These are phyloP conservation scores for Epinotia bilunana DNA, from an alignment of 2,888 invertebrate species.

Conservation along the genomic window DNA sequence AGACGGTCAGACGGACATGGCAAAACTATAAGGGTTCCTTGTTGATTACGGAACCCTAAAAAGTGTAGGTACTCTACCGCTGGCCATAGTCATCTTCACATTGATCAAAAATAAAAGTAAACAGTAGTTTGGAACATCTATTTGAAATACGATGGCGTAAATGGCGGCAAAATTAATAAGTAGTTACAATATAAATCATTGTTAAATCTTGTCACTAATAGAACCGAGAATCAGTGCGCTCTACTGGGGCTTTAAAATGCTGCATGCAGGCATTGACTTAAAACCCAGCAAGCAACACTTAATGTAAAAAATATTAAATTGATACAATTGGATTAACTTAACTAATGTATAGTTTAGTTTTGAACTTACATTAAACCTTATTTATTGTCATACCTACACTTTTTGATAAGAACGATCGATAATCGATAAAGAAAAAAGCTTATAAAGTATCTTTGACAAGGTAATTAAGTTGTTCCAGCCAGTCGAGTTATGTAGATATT, in stretches of 20 bases:
- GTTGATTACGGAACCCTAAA: too few species aligned
- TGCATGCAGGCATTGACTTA: slow-evolving; percentile 1
- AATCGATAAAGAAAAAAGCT: too few species aligned
- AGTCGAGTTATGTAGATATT: neutral
- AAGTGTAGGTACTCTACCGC: neutral
- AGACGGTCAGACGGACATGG: too few species aligned
- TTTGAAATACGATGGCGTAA: slow-evolving; percentile 18
- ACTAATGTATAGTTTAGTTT: too few species aligned
- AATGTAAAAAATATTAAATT: neutral
- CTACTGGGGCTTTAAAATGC: slow-evolving; percentile 55
- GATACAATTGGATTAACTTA: too few species aligned
- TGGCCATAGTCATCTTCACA: neutral
- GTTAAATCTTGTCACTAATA: slow-evolving; percentile 64
- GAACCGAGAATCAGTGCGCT: slow-evolving; percentile 64
- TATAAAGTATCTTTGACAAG: neutral
- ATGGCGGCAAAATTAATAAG: slow-evolving; percentile 28
- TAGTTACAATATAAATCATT: slow-evolving; percentile 45
- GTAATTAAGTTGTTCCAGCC: neutral
- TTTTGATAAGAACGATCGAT: too few species aligned
- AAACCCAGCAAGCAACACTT: neutral
- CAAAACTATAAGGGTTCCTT: too few species aligned
- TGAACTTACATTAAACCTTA: too few species aligned
- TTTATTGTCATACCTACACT: too few species aligned
- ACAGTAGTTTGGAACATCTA: neutral
- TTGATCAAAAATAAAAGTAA: neutral